Base-by-base conservation (phyloP, 35 echinoderm and acorn worm species). In the Antedon bifida region DNA sequence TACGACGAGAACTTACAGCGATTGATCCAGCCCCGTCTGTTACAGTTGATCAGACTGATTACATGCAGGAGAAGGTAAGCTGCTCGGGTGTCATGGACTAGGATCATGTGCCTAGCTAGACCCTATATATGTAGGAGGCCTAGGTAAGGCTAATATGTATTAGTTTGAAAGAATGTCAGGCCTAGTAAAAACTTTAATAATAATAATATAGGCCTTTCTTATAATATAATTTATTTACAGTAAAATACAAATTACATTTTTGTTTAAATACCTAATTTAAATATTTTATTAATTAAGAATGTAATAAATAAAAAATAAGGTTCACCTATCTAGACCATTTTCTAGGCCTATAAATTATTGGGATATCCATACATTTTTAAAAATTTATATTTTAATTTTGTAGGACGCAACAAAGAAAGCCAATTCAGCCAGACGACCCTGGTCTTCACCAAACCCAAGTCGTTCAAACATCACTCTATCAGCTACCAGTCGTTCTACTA, bases 381-480 rank as follows among this genome's bases (percentile, higher is more conserved):
- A 12, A 16, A 16, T 19, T 8, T 64, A 26, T 64, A 12, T 64
- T 64, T 12, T 64, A 23, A 64, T 64, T 64, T 19, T 19, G 51
- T 21, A 11, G 7, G 39, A 64, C 9, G 51, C 26, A 64, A 8
- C 10, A 11, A 64, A 23, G 19, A 64, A 64, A 64, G 26, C 9
- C 51, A 64, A 21, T 64, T 80, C 79, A 78, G 79, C 84, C 30
- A 88, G 89, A 36, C 82, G 90, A 36, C 93, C 93, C 79, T 96
- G 93, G 93, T 86, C 89, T 36, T 91, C 89, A 28, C 93, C 93
- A 78, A 35, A 83, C 17, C 78, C 84, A 29, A 89, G 83, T 23
- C 85, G 87, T 39, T 86, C 86, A 46, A 84, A 56, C 30, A 55
- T 83, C n/a, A 81, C 86, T 74, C 36, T 96, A 81, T 96, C 93